Evolutionary conservation across 2,797 vertebrate genomes (phyloP).

Genomic region (Ctenochaetus hawaiiensis): DNA sequence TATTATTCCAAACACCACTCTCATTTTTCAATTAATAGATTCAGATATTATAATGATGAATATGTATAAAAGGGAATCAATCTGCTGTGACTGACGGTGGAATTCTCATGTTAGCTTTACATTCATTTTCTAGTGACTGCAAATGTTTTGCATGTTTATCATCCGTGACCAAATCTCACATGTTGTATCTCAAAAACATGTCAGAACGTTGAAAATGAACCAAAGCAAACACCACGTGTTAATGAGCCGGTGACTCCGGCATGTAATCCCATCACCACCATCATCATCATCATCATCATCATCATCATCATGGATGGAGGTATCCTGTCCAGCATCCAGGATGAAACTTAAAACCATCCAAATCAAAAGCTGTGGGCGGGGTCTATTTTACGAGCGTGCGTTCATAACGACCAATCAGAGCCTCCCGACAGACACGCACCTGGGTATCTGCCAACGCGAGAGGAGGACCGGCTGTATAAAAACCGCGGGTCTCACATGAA

Average conservation of each 20-base stretch:
- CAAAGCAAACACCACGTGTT: not conserved
- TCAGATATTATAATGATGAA: not conserved
- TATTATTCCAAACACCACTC: not conserved
- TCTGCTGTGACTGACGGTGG: not conserved
- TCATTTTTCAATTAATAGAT: not conserved
- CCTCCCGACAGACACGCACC: slow-evolving; percentile 87
- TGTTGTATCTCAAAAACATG: not conserved
- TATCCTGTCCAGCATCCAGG: not conserved
- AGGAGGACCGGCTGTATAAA: slow-evolving; percentile 73
- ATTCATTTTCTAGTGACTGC: not conserved
- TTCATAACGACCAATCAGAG: slow-evolving; percentile 81
- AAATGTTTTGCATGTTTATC: not conserved
- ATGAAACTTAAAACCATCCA: not conserved
- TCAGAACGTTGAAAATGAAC: not conserved
- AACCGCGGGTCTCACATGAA: not conserved
- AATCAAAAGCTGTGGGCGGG: slow-evolving; percentile 60
- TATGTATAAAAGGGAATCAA: not conserved
- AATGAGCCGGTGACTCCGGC: slow-evolving; percentile 16
- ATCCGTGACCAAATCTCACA: not conserved
- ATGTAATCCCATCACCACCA: slow-evolving; percentile 24
- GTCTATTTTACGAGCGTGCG: not conserved
- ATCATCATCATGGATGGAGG: not conserved
- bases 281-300: slow-evolving; percentile 31
- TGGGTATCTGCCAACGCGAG: slow-evolving; percentile 87
- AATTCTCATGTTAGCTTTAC: not conserved